A percentile compares a stretch with the other conserved stretches of the same genome.
Evolutionary conservation across 2,888 invertebrate genomes (phyloP).

Genomic region (Helleia helle): DNA sequence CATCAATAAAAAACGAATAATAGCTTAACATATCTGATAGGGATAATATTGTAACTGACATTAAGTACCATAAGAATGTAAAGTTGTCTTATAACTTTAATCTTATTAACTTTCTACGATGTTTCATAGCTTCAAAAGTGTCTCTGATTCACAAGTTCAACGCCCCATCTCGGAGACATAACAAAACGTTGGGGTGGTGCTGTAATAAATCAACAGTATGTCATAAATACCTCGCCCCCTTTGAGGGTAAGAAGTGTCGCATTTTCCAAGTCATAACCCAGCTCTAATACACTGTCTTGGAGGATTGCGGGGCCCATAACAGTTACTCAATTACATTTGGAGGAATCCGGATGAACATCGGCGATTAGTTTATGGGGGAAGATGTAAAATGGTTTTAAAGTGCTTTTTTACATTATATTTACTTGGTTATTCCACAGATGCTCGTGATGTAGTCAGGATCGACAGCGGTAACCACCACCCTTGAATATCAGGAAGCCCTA

Average conservation of each 20-base stretch:
- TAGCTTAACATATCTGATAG: too few species aligned
- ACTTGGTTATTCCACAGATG: too few species aligned
- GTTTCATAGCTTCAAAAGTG: background rate
- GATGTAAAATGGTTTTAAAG: too few species aligned
- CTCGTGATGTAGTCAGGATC: too few species aligned
- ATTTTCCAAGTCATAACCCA: constrained; percentile 50
- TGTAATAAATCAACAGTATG: constrained; percentile 45
- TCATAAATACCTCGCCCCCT: constrained; percentile 46
- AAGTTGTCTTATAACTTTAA: too few species aligned
- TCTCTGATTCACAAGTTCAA: constrained; percentile 26
- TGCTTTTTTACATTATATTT: too few species aligned
- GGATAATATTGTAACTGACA: too few species aligned
- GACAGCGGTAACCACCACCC: too few species aligned
- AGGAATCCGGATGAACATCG: constrained; percentile 14
- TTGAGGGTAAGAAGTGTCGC: constrained; percentile 46
- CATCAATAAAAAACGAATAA: too few species aligned
- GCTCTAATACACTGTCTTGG: constrained; percentile 37
- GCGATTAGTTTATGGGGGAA: constrained; percentile 2
- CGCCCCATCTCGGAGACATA: constrained; percentile 38
- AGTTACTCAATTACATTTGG: constrained; percentile 38
- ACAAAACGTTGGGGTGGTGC: constrained; percentile 41
- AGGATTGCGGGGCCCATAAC: constrained; percentile 23
- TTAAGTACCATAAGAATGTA: too few species aligned
- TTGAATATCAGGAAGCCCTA: too few species aligned
- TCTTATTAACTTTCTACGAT: background rate